Percentiles rank a stretch among this genome's conserved stretches.
Evolutionary conservation across 2,888 invertebrate species (phyloP).

Genomic region (Pandemis cinnamomeana): DNA sequence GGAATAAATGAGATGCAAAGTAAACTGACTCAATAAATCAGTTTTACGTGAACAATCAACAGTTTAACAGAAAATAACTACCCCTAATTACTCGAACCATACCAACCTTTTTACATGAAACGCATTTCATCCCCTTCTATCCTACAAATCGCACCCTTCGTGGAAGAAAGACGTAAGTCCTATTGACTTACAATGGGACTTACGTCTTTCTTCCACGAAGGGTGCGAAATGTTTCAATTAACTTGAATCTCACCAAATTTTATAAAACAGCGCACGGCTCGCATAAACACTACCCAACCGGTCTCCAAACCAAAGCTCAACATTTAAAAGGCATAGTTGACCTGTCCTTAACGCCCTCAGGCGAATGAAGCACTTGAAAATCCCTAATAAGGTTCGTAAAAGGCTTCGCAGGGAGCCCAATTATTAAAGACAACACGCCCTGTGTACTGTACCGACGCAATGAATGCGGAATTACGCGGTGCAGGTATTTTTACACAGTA

Average conservation of each 20-base stretch:
- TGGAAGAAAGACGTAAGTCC: too few species aligned
- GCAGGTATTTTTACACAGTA: slow-evolving; percentile 27
- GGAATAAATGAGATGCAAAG: too few species aligned
- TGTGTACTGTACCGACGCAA: slow-evolving; percentile 25
- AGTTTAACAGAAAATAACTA: too few species aligned
- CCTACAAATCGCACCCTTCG: too few species aligned
- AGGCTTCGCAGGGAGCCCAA: slow-evolving; percentile 56
- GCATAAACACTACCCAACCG: slow-evolving; percentile 23
- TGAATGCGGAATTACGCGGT: slow-evolving; percentile 18
- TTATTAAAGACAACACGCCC: slow-evolving; percentile 64
- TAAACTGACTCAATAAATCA: too few species aligned
- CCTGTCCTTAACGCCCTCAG: slow-evolving; percentile 38
- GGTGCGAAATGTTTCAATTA: slow-evolving; percentile 4
- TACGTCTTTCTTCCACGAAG: too few species aligned
- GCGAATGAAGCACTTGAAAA: slow-evolving; percentile 58
- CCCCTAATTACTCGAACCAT: background rate
- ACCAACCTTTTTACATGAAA: too few species aligned
- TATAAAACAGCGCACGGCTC: background rate
- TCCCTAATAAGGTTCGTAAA: slow-evolving; percentile 62
- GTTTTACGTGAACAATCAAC: too few species aligned
- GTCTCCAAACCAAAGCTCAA: slow-evolving; percentile 27
- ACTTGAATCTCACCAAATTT: background rate
- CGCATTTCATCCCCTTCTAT: too few species aligned
- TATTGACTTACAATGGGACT: too few species aligned
- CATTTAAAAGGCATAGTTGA: slow-evolving; percentile 38